These are phyloP conservation scores for Coregonus ussuriensis DNA, from an alignment of 2,797 vertebrate species.

Conservation along the genomic window DNA sequence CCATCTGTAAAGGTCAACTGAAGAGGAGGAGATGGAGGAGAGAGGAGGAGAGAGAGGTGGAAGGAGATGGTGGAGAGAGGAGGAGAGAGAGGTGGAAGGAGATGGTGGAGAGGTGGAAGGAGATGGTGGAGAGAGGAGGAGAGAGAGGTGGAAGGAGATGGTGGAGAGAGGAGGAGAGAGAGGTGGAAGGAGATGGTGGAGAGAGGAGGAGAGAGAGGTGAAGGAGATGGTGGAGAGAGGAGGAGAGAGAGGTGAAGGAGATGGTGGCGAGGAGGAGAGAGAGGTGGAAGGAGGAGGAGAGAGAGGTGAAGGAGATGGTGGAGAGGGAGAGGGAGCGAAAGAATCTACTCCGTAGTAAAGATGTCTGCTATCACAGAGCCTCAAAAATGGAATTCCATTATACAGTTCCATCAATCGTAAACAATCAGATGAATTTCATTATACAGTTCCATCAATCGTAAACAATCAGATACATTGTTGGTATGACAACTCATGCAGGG, in stretches of 20 bases:
- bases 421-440: neutral
- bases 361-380: neutral
- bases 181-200: neutral
- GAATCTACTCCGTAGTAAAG: neutral
- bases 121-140: neutral
- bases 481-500: neutral
- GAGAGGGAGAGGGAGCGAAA: neutral
- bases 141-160: neutral
- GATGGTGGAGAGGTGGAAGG: too few species aligned
- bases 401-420: neutral
- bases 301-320: neutral
- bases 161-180: neutral
- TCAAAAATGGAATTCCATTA: neutral
- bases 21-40: neutral
- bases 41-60: too few species aligned
- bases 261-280: too few species aligned
- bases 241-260: neutral
- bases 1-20: neutral
- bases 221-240: neutral
- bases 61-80: too few species aligned
- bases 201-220: too few species aligned
- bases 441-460: too few species aligned
- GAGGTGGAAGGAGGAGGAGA: neutral
- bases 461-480: too few species aligned
- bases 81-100: neutral